Base-by-base conservation (phyloP, 2,797 vertebrate species). In the Tadarida brasiliensis region DNA sequence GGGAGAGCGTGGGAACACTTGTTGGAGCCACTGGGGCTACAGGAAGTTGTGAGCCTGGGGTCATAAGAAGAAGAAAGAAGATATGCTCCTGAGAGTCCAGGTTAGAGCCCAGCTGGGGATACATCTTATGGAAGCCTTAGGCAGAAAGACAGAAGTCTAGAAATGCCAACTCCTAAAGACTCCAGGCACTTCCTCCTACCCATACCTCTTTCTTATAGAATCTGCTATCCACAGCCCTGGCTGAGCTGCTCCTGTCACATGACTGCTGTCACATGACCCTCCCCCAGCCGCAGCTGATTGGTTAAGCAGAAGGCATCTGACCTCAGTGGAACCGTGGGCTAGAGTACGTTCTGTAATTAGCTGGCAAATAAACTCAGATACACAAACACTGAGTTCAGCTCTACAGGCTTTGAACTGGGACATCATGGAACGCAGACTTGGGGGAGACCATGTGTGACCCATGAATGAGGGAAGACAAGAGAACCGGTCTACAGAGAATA, bases 351-450 rank as follows among this genome's bases (percentile, higher is more conserved):
- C 84, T 0, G 4, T 15, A 16, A 80, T 82, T 80, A 89, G 11
- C n/a, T 87, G 30, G 76, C 51, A 96, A 84, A 74, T 68, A 28
- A 91, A 71, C 65, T 65, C 15, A 44, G 65, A 74, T 56, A 87
- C 12, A 61, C 15, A 81, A 76, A 82, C 14, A 65, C 39, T 49
- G 77, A 91, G 82, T 63, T 68, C 7, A 59, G 88, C 49, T 76
- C 47, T 76, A 14, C 2, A 44, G 49, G 51, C 30, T 93, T 92
- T 96, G 80, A 87, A 80, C 16, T 78, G 51, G 33, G 33, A 83
- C 33, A 83, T 33, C 28, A 20, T 15, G 14, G 17, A 91, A 86
- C 80, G 28, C 2, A 49, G 39, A 33, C 3, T 49, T 88, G 26
- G 39, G 84, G 57, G 28, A 91, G 54, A 95, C 10, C 30, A 35